Evolutionary conservation across 2,888 invertebrate species (phyloP).

Genomic region (Polylopha cassiicola): DNA sequence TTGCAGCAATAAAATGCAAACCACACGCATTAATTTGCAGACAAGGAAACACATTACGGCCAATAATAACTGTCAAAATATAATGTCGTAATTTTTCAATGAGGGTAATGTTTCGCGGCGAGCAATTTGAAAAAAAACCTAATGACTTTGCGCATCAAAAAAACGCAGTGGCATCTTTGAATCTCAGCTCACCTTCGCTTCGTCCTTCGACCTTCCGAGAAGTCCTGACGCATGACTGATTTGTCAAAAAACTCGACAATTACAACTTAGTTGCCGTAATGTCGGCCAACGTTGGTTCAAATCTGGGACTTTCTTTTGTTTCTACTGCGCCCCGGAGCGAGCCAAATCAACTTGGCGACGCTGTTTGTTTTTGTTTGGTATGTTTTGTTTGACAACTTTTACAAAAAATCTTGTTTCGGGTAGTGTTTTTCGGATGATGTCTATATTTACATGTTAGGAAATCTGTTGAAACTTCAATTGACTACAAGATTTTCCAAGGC

Average conservation of each 20-base stretch:
- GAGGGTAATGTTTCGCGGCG: conserved; percentile 40
- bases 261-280: conserved; percentile 53
- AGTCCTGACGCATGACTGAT: conserved; percentile 47
- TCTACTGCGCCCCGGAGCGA: conserved; percentile 45
- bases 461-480: too few species aligned
- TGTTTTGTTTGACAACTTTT: conserved; percentile 56
- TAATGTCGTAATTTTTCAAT: conserved; percentile 48
- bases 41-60: conserved; percentile 35
- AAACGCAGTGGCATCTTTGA: conserved; percentile 31
- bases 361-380: conserved; percentile 37
- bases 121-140: conserved; percentile 37
- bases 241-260: conserved; percentile 45
- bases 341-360: conserved; percentile 51
- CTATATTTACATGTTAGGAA: too few species aligned
- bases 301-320: conserved; percentile 61
- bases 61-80: conserved; percentile 39
- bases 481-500: too few species aligned
- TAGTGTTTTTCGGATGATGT: conserved; percentile 12
- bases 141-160: conserved; percentile 54
- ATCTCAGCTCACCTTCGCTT: conserved; percentile 44
- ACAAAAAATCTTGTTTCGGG: conserved; percentile 12
- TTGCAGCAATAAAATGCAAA: conserved; percentile 4
- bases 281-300: conserved; percentile 40
- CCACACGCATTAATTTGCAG: conserved; percentile 5
- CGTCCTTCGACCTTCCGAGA: conserved; percentile 63